A percentile compares a stretch with the other conserved stretches of the same genome.
phyloP scores from a whole-genome alignment of 2,888 invertebrate species.

The Temnothorax rugatulus region DNA sequence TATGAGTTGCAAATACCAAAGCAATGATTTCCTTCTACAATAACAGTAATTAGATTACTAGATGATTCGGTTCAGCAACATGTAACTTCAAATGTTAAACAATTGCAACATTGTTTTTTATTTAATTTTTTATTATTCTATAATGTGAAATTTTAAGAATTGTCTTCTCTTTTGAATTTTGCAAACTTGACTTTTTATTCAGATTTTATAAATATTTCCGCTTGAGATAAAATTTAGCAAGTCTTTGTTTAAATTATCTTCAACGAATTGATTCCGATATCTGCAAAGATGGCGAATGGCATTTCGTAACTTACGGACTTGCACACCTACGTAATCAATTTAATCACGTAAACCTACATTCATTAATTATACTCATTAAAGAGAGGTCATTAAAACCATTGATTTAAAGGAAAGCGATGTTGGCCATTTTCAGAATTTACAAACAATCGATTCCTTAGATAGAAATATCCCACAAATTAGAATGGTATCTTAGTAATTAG shows the following conservation, averaged over 20 bases:
- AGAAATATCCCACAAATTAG: slow-evolving; percentile 22
- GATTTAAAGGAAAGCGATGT: background rate
- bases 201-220: background rate
- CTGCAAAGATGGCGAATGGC: background rate
- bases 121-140: background rate
- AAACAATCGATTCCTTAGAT: background rate
- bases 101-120: background rate
- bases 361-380: slow-evolving; percentile 23
- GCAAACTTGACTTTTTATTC: background rate
- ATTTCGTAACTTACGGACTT: slow-evolving; percentile 10
- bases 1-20: slow-evolving; percentile 12
- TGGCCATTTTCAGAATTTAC: background rate
- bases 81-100: background rate
- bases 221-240: background rate
- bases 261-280: background rate
- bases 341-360: background rate
- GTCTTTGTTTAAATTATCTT: slow-evolving; percentile 5
- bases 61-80: background rate
- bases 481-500: background rate
- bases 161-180: background rate
- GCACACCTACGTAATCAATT: background rate
- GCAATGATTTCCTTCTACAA: background rate
- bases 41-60: background rate
- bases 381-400: slow-evolving; percentile 3
- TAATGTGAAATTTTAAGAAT: background rate